Percentiles rank a stretch among this genome's conserved stretches.
Conservation (phyloP, 2,888 invertebrate species). For the Parascotia fuliginaria region DNA sequence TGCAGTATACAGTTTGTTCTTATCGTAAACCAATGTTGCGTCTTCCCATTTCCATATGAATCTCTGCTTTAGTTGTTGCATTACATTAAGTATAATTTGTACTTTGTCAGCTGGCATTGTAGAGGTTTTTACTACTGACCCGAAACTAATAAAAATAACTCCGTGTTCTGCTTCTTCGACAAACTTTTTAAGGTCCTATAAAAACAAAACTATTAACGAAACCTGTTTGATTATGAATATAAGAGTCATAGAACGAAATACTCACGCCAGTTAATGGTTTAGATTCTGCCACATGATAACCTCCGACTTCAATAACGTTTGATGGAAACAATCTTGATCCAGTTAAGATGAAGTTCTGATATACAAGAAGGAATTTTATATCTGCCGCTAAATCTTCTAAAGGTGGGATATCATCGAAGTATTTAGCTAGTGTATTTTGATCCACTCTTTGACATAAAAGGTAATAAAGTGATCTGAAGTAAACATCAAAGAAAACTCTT, state of each 20-base stretch:
- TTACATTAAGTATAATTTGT: constrained; percentile 85
- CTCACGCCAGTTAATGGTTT: constrained; percentile 79
- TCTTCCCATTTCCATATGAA: constrained; percentile 93
- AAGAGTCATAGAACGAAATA: not conserved
- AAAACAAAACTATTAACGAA: too few species aligned
- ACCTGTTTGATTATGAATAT: not conserved
- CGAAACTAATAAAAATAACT: constrained; percentile 91
- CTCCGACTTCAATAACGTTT: constrained; percentile 88
- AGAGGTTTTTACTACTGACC: constrained; percentile 89
- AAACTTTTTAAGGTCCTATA: constrained; percentile 78
- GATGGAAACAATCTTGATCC: constrained; percentile 85
- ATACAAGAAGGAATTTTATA: constrained; percentile 85
- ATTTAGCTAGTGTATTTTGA: constrained; percentile 66
- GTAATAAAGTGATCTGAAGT: constrained; percentile 57
- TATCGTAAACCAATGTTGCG: constrained; percentile 82
- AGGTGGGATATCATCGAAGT: constrained; percentile 82
- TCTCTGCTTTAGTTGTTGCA: constrained; percentile 87
- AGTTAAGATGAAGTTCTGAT: constrained; percentile 86
- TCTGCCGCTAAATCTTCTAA: constrained; percentile 83
- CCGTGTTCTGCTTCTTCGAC: constrained; percentile 88
- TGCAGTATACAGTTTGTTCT: constrained; percentile 87
- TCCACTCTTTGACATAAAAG: constrained; percentile 58
- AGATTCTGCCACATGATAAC: constrained; percentile 80
- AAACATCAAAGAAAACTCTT: constrained; percentile 63
- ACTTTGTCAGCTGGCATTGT: constrained; percentile 87